Percentiles rank a stretch among this genome's conserved stretches.
phyloP scores from a whole-genome alignment of 2,888 invertebrate species.

The Noctua fimbriata region DNA sequence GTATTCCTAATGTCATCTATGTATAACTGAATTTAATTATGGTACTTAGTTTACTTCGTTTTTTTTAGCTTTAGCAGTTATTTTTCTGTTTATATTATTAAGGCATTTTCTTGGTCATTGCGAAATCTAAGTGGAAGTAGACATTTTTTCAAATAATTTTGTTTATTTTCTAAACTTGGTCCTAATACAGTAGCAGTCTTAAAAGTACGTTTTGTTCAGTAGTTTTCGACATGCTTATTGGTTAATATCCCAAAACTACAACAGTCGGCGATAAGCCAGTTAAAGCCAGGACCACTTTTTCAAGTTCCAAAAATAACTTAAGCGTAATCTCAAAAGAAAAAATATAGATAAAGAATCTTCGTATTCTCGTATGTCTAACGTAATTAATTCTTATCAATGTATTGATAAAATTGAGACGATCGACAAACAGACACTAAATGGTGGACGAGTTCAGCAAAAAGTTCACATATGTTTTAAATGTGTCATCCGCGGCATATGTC shows the following conservation, averaged over 20 bases:
- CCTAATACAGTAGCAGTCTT: neutral
- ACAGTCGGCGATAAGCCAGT: neutral
- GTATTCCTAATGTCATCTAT: conserved; percentile 69
- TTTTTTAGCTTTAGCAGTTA: conserved; percentile 44
- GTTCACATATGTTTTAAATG: conserved; percentile 79
- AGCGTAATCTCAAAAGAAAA: conserved; percentile 17
- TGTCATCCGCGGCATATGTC: conserved; percentile 81
- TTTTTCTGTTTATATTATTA: conserved; percentile 33
- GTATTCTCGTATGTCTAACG: conserved; percentile 41
- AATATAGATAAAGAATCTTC: conserved; percentile 30
- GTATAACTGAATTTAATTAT: conserved; percentile 67
- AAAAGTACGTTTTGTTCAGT: neutral
- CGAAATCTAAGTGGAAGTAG: neutral
- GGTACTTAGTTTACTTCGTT: conserved; percentile 43
- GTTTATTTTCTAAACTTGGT: neutral
- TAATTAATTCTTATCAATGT: conserved; percentile 72
- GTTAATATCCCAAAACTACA: neutral
- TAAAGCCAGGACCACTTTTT: neutral
- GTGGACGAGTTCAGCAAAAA: conserved; percentile 71
- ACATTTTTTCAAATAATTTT: neutral
- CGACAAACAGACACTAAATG: conserved; percentile 68
- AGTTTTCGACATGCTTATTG: neutral
- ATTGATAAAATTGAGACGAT: conserved; percentile 71
- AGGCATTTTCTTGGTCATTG: conserved; percentile 8
- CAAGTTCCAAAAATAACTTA: neutral